Evolutionary conservation across 2,888 invertebrate species (phyloP).

Genomic region (Eledona agricola): DNA sequence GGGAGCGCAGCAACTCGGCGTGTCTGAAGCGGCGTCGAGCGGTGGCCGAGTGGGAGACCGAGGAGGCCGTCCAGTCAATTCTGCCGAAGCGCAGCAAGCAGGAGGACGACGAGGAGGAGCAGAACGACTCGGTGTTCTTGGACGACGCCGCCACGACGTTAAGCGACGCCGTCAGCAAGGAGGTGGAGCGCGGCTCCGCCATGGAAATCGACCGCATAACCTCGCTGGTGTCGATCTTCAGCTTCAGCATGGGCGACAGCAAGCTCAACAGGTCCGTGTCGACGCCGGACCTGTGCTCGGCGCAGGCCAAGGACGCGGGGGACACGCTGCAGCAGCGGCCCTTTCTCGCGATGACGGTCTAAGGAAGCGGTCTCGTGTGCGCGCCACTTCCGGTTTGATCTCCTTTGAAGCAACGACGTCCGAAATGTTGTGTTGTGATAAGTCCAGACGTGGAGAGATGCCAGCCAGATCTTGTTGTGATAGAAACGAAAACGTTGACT

Average conservation of each 20-base stretch:
- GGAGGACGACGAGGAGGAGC: constrained; percentile 48
- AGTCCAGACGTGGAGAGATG: constrained; percentile 12
- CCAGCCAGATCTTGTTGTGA: constrained; percentile 54
- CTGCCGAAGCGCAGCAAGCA: constrained; percentile 63
- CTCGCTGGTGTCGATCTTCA: constrained; percentile 68
- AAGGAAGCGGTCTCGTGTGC: constrained; percentile 48
- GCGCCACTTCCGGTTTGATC: constrained; percentile 38
- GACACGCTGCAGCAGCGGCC: constrained; percentile 63
- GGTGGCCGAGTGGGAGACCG: constrained; percentile 66
- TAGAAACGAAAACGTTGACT: constrained; percentile 52
- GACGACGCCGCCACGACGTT: constrained; percentile 61
- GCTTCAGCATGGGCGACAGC: constrained; percentile 63
- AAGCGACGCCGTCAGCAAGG: constrained; percentile 57
- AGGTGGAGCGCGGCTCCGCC: constrained; percentile 51
- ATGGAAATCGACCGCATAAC: constrained; percentile 70
- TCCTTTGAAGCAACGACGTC: constrained; percentile 41
- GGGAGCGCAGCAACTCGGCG: constrained; percentile 57
- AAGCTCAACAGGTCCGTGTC: constrained; percentile 64
- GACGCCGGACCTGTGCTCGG: constrained; percentile 66
- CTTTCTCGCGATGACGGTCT: constrained; percentile 67
- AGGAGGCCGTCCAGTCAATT: constrained; percentile 66
- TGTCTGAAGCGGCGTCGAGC: constrained; percentile 62
- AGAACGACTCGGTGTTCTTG: constrained; percentile 62
- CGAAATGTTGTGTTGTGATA: constrained; percentile 38
- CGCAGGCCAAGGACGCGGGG: constrained; percentile 65